These are phyloP conservation scores for Eumeta japonica DNA, from an alignment of 1,140 invertebrate genomes.

Conservation along the genomic window DNA sequence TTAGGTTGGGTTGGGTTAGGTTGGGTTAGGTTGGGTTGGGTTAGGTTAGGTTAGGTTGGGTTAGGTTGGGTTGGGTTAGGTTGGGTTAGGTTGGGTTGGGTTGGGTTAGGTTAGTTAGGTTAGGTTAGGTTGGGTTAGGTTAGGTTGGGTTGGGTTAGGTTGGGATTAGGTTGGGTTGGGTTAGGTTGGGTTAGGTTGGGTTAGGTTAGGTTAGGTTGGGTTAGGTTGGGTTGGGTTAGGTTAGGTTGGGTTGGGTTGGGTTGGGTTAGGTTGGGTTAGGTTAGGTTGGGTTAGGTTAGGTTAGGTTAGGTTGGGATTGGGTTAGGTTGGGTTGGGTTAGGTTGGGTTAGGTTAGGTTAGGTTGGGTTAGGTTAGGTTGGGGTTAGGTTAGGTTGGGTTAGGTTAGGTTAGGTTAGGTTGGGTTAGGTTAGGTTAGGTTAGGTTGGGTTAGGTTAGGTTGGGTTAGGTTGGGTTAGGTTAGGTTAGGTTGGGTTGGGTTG, in stretches of 20 bases:
- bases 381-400: slow-evolving; percentile 7
- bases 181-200: too few species aligned
- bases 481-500: slow-evolving; percentile 16
- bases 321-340: too few species aligned
- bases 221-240: too few species aligned
- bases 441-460: slow-evolving; percentile 18
- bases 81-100: slow-evolving; percentile 13
- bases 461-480: slow-evolving; percentile 18
- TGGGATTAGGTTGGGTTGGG: too few species aligned
- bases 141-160: too few species aligned
- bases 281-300: too few species aligned
- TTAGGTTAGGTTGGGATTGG: too few species aligned
- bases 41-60: slow-evolving; percentile 18
- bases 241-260: too few species aligned
- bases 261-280: too few species aligned
- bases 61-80: slow-evolving; percentile 11
- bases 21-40: slow-evolving; percentile 9
- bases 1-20: slow-evolving; percentile 8
- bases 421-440: slow-evolving; percentile 27
- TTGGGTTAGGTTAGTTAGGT: slow-evolving; percentile 13
- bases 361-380: too few species aligned
- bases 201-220: too few species aligned
- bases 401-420: slow-evolving; percentile 10
- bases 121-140: too few species aligned
- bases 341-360: slow-evolving; percentile 11